Evolutionary conservation across 2,113 vertebrate genomes (phyloP).

Genomic region (Leucosticte australis): DNA sequence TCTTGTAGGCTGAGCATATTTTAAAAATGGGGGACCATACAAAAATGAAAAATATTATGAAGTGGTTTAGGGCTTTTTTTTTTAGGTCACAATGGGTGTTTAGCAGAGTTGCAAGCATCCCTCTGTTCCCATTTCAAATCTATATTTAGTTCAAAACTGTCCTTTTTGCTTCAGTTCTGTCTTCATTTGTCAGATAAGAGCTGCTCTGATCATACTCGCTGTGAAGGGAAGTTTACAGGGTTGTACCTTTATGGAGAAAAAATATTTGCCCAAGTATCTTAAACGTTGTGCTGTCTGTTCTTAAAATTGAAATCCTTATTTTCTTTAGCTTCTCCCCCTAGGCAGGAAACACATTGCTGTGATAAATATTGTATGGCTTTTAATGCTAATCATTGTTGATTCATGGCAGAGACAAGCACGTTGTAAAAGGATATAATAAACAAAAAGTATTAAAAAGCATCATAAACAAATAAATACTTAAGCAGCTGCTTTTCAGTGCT

Average conservation of each 20-base stretch:
- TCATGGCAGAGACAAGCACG: not conserved
- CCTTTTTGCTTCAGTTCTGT: not conserved
- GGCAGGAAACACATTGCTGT: not conserved
- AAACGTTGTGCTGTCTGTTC: not conserved
- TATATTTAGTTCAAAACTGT: not conserved
- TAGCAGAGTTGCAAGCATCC: not conserved
- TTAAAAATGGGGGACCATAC: not conserved
- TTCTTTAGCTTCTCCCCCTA: not conserved
- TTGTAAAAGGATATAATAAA: slow-evolving; percentile 22
- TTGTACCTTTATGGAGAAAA: not conserved
- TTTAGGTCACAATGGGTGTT: not conserved
- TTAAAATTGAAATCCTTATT: not conserved
- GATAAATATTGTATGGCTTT: slow-evolving; percentile 9
- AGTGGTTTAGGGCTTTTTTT: not conserved
- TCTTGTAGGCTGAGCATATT: not conserved
- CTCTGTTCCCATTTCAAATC: not conserved
- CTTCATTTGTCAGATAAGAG: not conserved
- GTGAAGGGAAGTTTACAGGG: not conserved
- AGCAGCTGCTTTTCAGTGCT: not conserved
- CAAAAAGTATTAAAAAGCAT: slow-evolving; percentile 15
- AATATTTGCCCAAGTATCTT: not conserved
- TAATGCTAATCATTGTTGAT: slow-evolving; percentile 22
- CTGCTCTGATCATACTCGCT: not conserved
- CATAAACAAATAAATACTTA: slow-evolving; percentile 38
- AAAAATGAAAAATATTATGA: not conserved